A percentile compares a stretch with the other conserved stretches of the same genome.
phyloP scores from a whole-genome alignment of 1,140 invertebrate species.

The Hirudo medicinalis region DNA sequence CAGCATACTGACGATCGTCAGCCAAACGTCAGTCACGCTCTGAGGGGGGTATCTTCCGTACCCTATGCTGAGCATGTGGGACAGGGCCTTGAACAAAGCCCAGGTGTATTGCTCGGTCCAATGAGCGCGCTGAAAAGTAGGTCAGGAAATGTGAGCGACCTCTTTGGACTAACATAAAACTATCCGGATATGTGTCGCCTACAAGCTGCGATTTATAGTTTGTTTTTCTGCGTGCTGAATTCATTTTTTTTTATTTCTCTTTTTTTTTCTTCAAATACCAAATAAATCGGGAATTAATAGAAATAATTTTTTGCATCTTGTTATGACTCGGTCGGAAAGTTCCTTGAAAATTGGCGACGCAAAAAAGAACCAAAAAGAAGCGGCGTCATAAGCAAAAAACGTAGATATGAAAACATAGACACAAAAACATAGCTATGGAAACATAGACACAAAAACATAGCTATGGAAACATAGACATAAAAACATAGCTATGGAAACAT shows the following conservation, averaged over 20 bases:
- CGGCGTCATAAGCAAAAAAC: no score
- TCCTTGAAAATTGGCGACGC: no score
- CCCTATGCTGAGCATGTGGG: slow-evolving; percentile 96
- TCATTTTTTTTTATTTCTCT: not conserved
- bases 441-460: not conserved
- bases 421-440: not conserved
- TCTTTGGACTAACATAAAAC: no score
- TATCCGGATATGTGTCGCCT: no score
- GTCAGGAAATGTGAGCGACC: not conserved
- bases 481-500: not conserved
- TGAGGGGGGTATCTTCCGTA: slow-evolving; percentile 74
- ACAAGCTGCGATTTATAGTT: no score
- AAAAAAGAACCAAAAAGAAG: no score
- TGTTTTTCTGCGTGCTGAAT: not conserved
- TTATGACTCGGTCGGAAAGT: no score
- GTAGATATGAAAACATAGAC: not conserved
- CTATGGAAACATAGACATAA: not conserved
- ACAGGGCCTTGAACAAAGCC: slow-evolving; percentile 97
- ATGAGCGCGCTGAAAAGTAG: slow-evolving; percentile 63
- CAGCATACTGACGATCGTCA: slow-evolving; percentile 96
- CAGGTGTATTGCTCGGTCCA: slow-evolving; percentile 98
- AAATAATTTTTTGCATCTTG: not conserved
- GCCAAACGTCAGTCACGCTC: slow-evolving; percentile 93
- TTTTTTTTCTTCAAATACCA: not conserved
- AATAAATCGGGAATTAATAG: not conserved